Percentiles rank a stretch among this genome's conserved stretches.
These are phyloP conservation scores for Pteruthius melanotis DNA, from an alignment of 2,113 vertebrate species.

Conservation along the genomic window DNA sequence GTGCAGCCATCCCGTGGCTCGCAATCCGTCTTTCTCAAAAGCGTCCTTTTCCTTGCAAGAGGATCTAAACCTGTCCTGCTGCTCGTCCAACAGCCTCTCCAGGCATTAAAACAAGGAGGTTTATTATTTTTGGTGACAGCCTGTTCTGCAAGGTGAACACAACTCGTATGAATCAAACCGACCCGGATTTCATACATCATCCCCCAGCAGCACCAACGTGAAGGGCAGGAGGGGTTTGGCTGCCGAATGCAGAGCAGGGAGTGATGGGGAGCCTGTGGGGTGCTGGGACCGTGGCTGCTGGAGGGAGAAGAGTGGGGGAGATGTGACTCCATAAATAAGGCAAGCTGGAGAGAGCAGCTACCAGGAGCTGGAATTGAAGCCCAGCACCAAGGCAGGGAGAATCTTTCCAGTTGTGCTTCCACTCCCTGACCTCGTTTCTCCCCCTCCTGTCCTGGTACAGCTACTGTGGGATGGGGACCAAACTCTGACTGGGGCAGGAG, in stretches of 20 bases:
- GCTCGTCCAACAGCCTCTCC: not conserved
- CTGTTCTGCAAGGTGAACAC: conserved; percentile 30
- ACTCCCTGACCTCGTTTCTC: not conserved
- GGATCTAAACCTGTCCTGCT: conserved; percentile 10
- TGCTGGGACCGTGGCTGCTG: not conserved
- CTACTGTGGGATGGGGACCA: not conserved
- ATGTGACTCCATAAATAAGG: not conserved
- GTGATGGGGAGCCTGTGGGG: not conserved
- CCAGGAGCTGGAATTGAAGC: not conserved
- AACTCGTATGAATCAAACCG: not conserved
- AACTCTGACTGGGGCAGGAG: not conserved
- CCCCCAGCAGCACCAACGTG: not conserved
- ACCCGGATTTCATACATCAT: conserved; percentile 20
- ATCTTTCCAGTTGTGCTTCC: not conserved
- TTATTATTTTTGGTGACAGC: conserved; percentile 45
- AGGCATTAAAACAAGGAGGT: conserved; percentile 27
- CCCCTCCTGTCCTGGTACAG: not conserved
- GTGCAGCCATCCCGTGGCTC: not conserved
- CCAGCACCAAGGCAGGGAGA: not conserved
- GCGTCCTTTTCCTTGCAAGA: not conserved
- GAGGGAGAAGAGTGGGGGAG: not conserved
- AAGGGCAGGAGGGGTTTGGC: not conserved
- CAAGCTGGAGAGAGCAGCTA: not conserved
- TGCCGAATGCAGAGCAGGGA: not conserved
- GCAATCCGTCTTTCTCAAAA: conserved; percentile 3